Evolutionary conservation across 2,113 vertebrate species (phyloP).

Genomic region (Chaetops frenatus): DNA sequence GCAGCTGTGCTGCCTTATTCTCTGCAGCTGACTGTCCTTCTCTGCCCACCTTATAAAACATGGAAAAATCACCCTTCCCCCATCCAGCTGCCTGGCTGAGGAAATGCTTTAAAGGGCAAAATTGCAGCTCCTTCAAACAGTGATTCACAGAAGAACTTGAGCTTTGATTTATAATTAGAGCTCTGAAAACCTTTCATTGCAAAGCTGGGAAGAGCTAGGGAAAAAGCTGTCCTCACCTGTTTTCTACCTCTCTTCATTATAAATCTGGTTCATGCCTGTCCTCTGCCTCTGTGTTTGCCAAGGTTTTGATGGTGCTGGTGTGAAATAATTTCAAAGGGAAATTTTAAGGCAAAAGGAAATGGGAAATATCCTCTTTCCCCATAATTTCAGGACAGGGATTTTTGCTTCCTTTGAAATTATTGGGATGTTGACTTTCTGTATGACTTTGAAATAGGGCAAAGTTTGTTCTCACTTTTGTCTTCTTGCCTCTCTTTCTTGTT

Average conservation of each 20-base stretch:
- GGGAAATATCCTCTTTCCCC: not conserved
- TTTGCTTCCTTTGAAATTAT: not conserved
- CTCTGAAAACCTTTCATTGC: slow-evolving; percentile 9
- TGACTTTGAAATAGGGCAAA: not conserved
- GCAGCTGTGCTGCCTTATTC: not conserved
- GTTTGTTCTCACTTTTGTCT: not conserved
- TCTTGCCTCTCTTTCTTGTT: not conserved
- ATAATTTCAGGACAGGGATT: not conserved
- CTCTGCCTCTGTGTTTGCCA: not conserved
- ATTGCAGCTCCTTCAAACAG: slow-evolving; percentile 21
- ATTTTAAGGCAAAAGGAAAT: not conserved
- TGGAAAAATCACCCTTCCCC: not conserved
- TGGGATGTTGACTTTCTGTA: not conserved
- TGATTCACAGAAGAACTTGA: slow-evolving; percentile 4
- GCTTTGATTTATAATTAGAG: slow-evolving; percentile 57
- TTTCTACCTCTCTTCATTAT: not conserved
- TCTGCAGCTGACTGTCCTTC: slow-evolving; percentile 1
- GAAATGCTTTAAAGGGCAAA: slow-evolving; percentile 15
- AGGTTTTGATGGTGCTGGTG: not conserved
- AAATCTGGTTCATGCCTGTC: not conserved
- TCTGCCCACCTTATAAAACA: not conserved
- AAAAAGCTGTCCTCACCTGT: slow-evolving; percentile 14
- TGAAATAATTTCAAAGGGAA: not conserved
- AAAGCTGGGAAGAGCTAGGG: not conserved
- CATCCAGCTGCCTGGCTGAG: not conserved